Base-by-base conservation (phyloP, 2,797 vertebrate genomes). In the Oreochromis mossambicus region DNA sequence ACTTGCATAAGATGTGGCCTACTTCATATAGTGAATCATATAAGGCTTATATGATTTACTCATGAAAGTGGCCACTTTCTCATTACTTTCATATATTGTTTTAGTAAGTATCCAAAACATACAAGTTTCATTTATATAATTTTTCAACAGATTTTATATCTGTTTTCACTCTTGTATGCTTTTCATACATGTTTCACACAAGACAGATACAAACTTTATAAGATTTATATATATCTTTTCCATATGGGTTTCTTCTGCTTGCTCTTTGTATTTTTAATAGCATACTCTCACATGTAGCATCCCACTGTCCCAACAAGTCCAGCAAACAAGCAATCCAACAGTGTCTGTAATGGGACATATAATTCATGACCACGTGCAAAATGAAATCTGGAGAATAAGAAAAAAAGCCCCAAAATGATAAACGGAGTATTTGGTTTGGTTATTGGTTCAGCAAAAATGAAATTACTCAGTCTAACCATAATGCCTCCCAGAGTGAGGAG, bases 401-500 rank as follows among this genome's bases (percentile, higher is more conserved):
- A 26, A 41, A 77, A 61, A 34, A 68, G 15, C 51, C 4, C 14
- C 13, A 79, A 85, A 78, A 48, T 81, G 66, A 90, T 85, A 86
- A 52, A 76, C 66, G 15, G 38, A 80, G 38, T 83, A 87, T 90
- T 87, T 88, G 79, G 26, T 90, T 87, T 88, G 79, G 26, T 79
- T 86, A 83, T 81, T 55, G 78, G 61, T 90, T 91, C 73, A 80
- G 85, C 38, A 68, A 54, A 79, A 90, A 90, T 86, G 70, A 91
- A 93, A 93, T 90, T 86, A 91, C 85, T 90, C 83, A 81, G 85
- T 82, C 70, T 78, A 66, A 83, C 70, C 77, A 54, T 89, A 86
- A 92, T 85, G 83, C 89, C 87, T 91, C 91, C 87, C 85, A 68
- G 75, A 91, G 88, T 7, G 63, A 46, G 68, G 81, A 89, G 87